These are phyloP conservation scores for Arion vulgaris DNA, from an alignment of 1,140 invertebrate species.

Conservation along the genomic window DNA sequence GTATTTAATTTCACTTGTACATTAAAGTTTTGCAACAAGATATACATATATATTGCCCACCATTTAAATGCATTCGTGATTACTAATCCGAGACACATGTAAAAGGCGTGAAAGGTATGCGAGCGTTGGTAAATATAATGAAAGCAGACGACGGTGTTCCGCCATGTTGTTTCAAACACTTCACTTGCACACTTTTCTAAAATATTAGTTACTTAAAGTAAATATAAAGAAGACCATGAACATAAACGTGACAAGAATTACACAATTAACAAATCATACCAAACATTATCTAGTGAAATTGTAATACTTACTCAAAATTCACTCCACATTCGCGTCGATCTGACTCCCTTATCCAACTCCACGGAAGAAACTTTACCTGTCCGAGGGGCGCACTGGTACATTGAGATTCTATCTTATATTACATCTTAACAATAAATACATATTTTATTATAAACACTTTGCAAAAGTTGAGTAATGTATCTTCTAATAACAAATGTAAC, in stretches of 20 bases:
- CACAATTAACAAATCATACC: not conserved
- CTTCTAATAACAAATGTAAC: no score
- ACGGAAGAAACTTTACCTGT: slow-evolving; percentile 17
- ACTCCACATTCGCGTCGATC: slow-evolving; percentile 10
- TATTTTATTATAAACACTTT: no score
- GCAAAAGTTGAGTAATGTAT: no score
- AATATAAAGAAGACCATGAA: not conserved
- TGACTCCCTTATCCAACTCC: slow-evolving; percentile 35
- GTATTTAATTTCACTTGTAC: no score
- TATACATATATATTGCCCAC: no score
- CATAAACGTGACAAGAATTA: not conserved
- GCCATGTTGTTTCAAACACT: slow-evolving; percentile 32
- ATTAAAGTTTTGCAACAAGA: no score
- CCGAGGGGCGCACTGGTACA: slow-evolving; percentile 23
- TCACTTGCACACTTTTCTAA: not conserved
- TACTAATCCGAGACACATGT: not conserved
- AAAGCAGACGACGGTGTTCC: slow-evolving; percentile 12
- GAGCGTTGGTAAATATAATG: slow-evolving; percentile 29
- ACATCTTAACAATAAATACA: no score
- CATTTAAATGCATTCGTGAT: not conserved
- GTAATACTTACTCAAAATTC: slow-evolving; percentile 27
- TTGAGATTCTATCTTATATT: no score
- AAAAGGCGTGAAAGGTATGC: not conserved
- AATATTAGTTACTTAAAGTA: not conserved
- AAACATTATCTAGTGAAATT: not conserved